Base-by-base conservation (phyloP, 2,888 invertebrate species). In the Acleris laterana region DNA sequence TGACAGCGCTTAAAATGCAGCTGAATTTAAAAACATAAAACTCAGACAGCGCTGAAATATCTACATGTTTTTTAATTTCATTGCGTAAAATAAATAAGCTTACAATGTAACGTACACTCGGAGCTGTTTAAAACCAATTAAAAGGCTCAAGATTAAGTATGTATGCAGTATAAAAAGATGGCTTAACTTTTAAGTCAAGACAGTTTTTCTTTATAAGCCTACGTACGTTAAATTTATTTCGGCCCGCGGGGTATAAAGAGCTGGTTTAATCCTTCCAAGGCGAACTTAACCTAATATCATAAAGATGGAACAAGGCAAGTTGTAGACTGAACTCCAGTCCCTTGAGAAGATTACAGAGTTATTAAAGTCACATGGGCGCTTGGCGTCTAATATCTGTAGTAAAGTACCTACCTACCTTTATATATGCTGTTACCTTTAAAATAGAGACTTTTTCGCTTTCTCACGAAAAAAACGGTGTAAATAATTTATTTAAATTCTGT, bases 251-350 rank as follows among this genome's bases (percentile, higher is more conserved):
- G 88, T 79, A 78, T 92, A 91, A 90, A 91, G 89, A 87, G 83
- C 88, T 82, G 84, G 79, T 85, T 90, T 92, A 92, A 93, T 93
- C 92, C 91, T 91, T 91, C 88, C 83, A 82, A 81, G 87, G 87
- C 83, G 85, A 90, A 91, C 84, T 90, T 89, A 90, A 89, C 89
- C 88, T 86, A 87, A 90, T 89, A 93, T 90, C 88, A 89, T 92
- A 91, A 92, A 93, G 90, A 88, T 83, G 89, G 85, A 88, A 87
- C 87, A 88, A 86, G 83, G 82, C 85, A 89, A 90, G 89, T 90
- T 90, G 87, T 90, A 80, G 88, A 87, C 87, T 86, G 77, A 88
- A 90, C 83, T 89, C 89, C 88, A 91, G 44, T 90, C 87, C 86
- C 85, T 83, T 72, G 80, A 79, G 82, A 79, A 85, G 89, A 91